Evolutionary conservation across 1,140 invertebrate species (phyloP).

Genomic region (Papilio machaon): DNA sequence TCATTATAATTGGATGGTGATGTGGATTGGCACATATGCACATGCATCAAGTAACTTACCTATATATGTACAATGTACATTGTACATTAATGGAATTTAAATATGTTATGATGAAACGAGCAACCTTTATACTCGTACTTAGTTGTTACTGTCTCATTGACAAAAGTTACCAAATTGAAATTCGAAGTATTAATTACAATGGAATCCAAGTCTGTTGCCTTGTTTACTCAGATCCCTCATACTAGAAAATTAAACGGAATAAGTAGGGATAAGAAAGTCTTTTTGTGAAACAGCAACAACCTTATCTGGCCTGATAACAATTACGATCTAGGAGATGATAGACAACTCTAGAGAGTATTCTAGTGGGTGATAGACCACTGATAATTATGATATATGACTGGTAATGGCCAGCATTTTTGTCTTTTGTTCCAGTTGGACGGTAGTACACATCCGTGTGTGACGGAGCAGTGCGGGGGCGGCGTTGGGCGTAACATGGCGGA

Average conservation of each 20-base stretch:
- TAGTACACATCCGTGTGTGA: constrained; percentile 86
- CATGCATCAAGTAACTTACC: not conserved
- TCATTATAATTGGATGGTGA: constrained; percentile 1
- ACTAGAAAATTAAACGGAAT: no score
- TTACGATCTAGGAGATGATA: no score
- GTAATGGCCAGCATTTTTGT: not conserved
- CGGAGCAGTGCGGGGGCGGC: constrained; percentile 88
- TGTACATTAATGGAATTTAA: constrained; percentile 8
- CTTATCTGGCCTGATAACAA: no score
- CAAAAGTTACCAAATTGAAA: not conserved
- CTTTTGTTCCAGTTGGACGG: constrained; percentile 86
- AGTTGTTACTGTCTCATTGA: not conserved
- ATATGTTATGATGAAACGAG: not conserved
- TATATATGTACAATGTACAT: no score
- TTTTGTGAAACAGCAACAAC: no score
- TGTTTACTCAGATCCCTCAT: no score
- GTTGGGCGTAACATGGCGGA: constrained; percentile 96
- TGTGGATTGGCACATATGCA: not conserved
- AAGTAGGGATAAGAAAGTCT: no score
- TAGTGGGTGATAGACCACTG: no score
- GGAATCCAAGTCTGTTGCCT: no score
- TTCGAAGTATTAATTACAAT: not conserved
- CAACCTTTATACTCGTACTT: not conserved
- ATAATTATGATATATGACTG: no score
- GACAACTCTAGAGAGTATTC: no score